A percentile compares a stretch with the other conserved stretches of the same genome.
Conservation (phyloP, 2,888 invertebrate species). For the Amphipoea oculea region DNA sequence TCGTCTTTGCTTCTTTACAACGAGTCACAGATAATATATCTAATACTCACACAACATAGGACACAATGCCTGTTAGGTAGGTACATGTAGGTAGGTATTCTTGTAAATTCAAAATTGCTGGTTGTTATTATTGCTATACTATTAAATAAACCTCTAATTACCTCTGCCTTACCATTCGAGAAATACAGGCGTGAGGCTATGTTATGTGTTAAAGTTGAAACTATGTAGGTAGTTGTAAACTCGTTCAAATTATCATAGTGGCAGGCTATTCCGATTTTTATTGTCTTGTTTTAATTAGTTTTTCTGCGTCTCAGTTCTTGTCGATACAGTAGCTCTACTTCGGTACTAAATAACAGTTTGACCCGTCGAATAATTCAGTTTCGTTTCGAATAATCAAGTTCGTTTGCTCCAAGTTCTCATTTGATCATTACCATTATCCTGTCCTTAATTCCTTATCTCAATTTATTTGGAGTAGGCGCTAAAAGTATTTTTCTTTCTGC, state of each 20-base stretch:
- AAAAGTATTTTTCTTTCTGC: no score
- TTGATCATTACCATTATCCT: no score
- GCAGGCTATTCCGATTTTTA: conserved; percentile 6
- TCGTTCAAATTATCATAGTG: conserved; percentile 1
- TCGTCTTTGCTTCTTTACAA: no score
- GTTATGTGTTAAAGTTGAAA: neutral
- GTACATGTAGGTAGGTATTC: no score
- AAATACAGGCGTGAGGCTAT: neutral
- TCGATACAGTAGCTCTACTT: neutral
- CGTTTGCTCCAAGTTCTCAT: neutral
- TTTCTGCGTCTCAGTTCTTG: conserved; percentile 8
- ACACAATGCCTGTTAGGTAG: neutral
- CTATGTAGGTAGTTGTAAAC: neutral
- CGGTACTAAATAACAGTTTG: neutral
- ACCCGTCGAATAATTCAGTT: neutral
- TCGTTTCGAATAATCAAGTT: neutral
- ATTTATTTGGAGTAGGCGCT: no score
- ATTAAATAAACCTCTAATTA: neutral
- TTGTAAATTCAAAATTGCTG: neutral
- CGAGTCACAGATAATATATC: no score
- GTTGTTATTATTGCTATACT: neutral
- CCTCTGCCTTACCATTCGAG: neutral
- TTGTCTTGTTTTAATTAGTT: conserved; percentile 13
- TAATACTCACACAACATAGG: neutral
- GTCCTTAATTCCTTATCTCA: no score